phyloP scores from a whole-genome alignment of 2,888 invertebrate genomes.

The Tetrapedia diversipes region DNA sequence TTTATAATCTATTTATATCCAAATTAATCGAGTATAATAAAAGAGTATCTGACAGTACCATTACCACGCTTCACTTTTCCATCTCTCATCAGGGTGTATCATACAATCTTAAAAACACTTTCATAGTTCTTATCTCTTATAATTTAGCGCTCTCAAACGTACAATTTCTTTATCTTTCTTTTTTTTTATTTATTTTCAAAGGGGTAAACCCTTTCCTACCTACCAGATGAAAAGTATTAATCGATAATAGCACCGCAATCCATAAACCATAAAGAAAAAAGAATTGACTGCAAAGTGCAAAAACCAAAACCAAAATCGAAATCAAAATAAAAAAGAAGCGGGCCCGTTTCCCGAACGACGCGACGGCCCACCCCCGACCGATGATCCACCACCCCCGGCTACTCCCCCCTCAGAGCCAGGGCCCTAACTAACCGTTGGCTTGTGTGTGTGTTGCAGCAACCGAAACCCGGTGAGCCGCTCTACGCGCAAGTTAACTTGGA shows the following conservation, averaged over 20 bases:
- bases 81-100: too few relatives aligned
- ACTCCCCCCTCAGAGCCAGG: conserved; percentile 36
- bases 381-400: conserved; percentile 38
- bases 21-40: conserved; percentile 61
- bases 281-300: too few relatives aligned
- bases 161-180: too few relatives aligned
- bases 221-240: too few relatives aligned
- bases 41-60: conserved; percentile 57
- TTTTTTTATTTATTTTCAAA: too few relatives aligned
- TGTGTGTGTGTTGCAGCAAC: conserved; percentile 83
- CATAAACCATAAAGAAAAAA: neutral
- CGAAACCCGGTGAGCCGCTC: conserved; percentile 85
- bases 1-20: conserved; percentile 64
- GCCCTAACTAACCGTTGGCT: conserved; percentile 77
- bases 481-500: conserved; percentile 87
- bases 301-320: too few relatives aligned
- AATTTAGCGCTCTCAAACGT: too few relatives aligned
- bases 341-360: conserved; percentile 26
- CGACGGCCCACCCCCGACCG: conserved; percentile 52
- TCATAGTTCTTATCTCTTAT: too few relatives aligned
- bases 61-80: neutral
- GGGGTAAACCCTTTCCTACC: too few relatives aligned
- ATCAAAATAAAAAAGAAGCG: neutral
- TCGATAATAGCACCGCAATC: neutral
- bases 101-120: too few relatives aligned